Conservation (phyloP, 35 echinoderm and acorn worm genomes). For the Nesometra sesokonis region DNA sequence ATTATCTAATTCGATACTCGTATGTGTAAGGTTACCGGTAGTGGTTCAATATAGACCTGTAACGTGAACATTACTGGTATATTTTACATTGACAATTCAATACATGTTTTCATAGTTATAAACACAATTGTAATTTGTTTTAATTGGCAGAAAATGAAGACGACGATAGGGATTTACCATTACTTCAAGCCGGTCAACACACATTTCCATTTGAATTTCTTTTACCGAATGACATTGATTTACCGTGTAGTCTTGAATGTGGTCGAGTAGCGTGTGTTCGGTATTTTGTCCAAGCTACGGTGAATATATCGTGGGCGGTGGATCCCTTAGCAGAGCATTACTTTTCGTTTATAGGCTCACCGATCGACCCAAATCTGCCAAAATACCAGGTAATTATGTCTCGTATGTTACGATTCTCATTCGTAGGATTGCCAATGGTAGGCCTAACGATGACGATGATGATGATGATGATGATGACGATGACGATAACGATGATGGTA, state of each 20-base stretch:
- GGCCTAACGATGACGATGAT: too few relatives aligned
- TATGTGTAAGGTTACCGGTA: too few relatives aligned
- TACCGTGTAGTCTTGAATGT: conserved; percentile 86
- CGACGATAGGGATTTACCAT: conserved; percentile 77
- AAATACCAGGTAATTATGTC: conserved; percentile 56
- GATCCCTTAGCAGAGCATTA: conserved; percentile 88
- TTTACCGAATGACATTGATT: conserved; percentile 42
- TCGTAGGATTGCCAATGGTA: too few relatives aligned
- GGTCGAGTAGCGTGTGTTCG: conserved; percentile 68
- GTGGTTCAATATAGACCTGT: too few relatives aligned
- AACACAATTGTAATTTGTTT: too few relatives aligned
- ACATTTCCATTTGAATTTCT: conserved; percentile 77
- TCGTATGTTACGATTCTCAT: too few relatives aligned
- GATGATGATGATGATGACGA: too few relatives aligned
- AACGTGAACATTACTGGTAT: too few relatives aligned
- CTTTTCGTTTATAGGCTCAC: conserved; percentile 83
- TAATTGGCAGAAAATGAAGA: conserved; percentile 1
- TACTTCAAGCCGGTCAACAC: conserved; percentile 67
- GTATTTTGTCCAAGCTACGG: conserved; percentile 81
- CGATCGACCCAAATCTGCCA: conserved; percentile 63
- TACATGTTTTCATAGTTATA: too few relatives aligned
- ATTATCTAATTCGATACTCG: too few relatives aligned
- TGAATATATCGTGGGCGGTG: conserved; percentile 96
- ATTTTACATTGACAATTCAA: too few relatives aligned
- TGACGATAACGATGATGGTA: too few relatives aligned